Evolutionary conservation across 2,113 vertebrate genomes (phyloP).

Genomic region (Setophaga coronata): DNA sequence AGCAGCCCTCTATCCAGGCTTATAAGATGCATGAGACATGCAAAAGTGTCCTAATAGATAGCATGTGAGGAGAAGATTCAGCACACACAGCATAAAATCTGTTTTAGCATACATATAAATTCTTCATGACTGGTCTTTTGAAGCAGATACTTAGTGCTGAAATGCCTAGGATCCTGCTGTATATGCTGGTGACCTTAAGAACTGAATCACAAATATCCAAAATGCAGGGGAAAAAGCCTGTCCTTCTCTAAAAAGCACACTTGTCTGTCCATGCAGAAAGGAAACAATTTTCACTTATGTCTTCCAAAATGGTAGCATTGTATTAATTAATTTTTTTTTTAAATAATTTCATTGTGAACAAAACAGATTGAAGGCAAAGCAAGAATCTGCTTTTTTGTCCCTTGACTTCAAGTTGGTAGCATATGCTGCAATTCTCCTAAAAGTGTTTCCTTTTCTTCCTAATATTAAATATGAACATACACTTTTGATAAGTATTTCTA

Average conservation of each 20-base stretch:
- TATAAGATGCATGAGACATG: neutral
- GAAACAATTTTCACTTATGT: neutral
- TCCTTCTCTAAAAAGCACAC: neutral
- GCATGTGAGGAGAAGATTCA: constrained; percentile 23
- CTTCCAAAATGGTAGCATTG: neutral
- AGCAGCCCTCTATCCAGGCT: neutral
- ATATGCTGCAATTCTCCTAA: neutral
- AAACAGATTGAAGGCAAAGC: neutral
- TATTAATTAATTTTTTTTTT: constrained; percentile 34
- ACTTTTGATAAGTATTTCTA: neutral
- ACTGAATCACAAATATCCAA: neutral
- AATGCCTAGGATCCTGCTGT: neutral
- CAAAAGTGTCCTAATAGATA: neutral
- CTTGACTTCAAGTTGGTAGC: neutral
- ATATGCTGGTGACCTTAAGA: neutral
- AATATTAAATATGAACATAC: neutral
- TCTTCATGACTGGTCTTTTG: constrained; percentile 3
- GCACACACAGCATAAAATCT: constrained; percentile 2
- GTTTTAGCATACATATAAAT: constrained; percentile 34
- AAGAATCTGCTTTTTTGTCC: neutral
- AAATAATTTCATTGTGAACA: neutral
- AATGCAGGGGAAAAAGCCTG: neutral
- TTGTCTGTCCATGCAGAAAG: constrained; percentile 9
- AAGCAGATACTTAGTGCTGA: neutral
- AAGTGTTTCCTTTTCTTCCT: neutral